Conservation (phyloP, 2,113 vertebrate species). For the Leucoraja erinaceus region DNA sequence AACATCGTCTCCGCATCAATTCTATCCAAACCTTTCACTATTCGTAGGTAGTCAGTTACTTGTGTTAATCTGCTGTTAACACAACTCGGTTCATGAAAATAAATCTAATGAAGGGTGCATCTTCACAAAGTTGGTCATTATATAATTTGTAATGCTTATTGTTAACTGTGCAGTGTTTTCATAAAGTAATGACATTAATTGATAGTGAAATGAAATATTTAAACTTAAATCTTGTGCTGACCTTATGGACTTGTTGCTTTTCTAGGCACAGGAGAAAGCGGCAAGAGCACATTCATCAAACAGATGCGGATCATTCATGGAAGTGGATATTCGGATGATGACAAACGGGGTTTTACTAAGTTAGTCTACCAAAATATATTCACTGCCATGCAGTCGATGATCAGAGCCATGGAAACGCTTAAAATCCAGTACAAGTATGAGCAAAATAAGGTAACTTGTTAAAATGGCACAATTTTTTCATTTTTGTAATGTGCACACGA, state of each 20-base stretch:
- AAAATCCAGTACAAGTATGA: constrained; percentile 70
- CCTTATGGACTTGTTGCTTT: not conserved
- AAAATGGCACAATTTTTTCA: not conserved
- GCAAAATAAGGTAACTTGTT: constrained; percentile 65
- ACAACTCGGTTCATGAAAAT: not conserved
- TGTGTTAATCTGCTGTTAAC: not conserved
- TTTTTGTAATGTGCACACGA: not conserved
- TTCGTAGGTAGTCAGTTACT: not conserved
- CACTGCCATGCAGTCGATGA: constrained; percentile 77
- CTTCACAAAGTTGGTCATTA: too few species aligned
- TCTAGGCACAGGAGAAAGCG: constrained; percentile 69
- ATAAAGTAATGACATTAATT: not conserved
- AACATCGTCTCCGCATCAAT: too few species aligned
- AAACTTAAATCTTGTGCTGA: not conserved
- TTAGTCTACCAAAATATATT: constrained; percentile 77
- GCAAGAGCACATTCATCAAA: constrained; percentile 75
- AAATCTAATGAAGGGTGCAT: not conserved
- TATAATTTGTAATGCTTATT: too few species aligned
- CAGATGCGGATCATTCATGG: constrained; percentile 77
- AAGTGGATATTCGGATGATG: constrained; percentile 71
- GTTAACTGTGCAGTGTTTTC: not conserved
- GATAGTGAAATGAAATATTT: not conserved
- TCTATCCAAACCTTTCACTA: too few species aligned
- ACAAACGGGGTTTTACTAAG: constrained; percentile 72
- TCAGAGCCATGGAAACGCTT: constrained; percentile 72